A percentile compares a stretch with the other conserved stretches of the same genome.
Conservation (phyloP, 2,888 invertebrate genomes). For the Phragmatobia fuliginosa region DNA sequence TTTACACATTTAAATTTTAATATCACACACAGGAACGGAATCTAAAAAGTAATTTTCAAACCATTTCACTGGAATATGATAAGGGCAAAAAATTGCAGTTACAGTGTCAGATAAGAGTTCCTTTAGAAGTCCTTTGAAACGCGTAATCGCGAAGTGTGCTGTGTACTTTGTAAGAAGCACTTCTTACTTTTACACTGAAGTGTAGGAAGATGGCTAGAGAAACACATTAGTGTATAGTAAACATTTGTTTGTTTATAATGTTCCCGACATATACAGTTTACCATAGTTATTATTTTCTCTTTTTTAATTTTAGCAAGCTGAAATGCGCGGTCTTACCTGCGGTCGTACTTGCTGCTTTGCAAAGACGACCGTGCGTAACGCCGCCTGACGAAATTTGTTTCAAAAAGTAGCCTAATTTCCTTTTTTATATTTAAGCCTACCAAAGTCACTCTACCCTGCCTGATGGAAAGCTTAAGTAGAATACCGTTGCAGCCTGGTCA, state of each 20-base stretch:
- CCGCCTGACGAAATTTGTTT: too few relatives aligned
- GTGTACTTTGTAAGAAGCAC: conserved; percentile 6
- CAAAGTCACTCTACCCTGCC: too few relatives aligned
- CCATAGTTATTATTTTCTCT: neutral
- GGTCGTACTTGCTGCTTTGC: too few relatives aligned
- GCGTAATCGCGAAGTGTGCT: conserved; percentile 15
- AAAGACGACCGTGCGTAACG: too few relatives aligned
- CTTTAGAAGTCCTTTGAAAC: conserved; percentile 18
- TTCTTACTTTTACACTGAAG: neutral
- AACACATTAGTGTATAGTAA: neutral
- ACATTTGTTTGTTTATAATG: neutral
- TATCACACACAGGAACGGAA: neutral
- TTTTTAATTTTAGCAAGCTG: neutral
- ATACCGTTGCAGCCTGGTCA: too few relatives aligned
- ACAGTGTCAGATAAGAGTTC: conserved; percentile 17
- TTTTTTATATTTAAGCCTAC: too few relatives aligned
- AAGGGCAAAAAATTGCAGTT: conserved; percentile 12
- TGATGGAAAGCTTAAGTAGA: too few relatives aligned
- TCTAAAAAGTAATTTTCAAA: conserved; percentile 12
- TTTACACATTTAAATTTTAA: neutral
- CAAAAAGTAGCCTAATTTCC: too few relatives aligned
- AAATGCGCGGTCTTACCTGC: too few relatives aligned
- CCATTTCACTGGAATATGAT: conserved; percentile 15
- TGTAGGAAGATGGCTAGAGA: neutral
- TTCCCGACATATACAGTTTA: neutral